Evolutionary conservation across 2,888 invertebrate genomes (phyloP), one percentile per base, ranked within the genome.

Genomic region (Autographa pulchrina): DNA sequence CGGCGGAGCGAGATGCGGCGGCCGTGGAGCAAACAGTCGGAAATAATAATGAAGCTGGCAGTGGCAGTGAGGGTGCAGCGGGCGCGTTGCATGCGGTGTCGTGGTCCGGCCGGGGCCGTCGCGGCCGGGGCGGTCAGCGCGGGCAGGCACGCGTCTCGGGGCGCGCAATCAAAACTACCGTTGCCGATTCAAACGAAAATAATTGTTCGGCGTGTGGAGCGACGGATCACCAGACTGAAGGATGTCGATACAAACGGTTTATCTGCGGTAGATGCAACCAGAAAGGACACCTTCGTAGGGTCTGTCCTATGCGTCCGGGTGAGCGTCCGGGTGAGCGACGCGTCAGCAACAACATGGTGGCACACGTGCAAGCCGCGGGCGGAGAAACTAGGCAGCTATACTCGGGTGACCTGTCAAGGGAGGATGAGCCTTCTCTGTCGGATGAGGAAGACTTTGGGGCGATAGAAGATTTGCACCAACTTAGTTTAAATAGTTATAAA

Each of bases 161-260:
- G 16, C 43, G 16, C 14, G 43, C 14, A 14, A 13, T 8, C 14
- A 84, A 91, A 88, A 38, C 91, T 92, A 85, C 90, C 25, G 25
- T 25, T 25, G 25, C 25, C 25, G 25, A 25, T 25, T 25, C 25
- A 25, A 89, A 81, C 11, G 7, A 1, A 0, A 11, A 2, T 75
- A 43, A 16, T 13, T 63, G 56, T 35, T 1, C 14, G 1, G 54
- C 25, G 54, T 68, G 65, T 43, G 67, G 71, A 1, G 56, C 48
- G 0, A 16, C 43, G 0, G 14, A 61, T 3, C 70, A 75, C 13
- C 43, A 41, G 14, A 64, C 18, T 8, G 59, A 41, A 14, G 31
- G 48, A 0, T 78, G 77, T 31, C 59, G 74, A 8, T 77, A 74
- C 56, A 65, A 32, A 11, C 41, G 68, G 0, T 75, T 62, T 25